Evolutionary conservation across 2,888 invertebrate species (phyloP).

Genomic region (Anorthoa munda): DNA sequence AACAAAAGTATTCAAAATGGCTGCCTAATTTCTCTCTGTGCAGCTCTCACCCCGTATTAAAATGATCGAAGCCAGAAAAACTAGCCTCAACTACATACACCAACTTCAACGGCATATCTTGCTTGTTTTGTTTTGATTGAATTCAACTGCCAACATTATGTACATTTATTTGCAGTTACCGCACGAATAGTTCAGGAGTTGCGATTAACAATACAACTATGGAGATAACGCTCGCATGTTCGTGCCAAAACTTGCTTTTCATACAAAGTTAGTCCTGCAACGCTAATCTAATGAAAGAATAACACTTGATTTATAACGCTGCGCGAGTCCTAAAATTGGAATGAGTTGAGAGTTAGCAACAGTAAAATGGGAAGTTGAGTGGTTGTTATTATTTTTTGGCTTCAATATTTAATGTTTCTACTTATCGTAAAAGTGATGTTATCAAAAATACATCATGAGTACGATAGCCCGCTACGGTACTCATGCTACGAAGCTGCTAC

Average conservation of each 20-base stretch:
- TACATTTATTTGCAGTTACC: conserved; percentile 58
- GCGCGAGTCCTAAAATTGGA: conserved; percentile 31
- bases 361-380: conserved; percentile 31
- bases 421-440: too few species aligned
- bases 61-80: conserved; percentile 32
- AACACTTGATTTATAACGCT: conserved; percentile 36
- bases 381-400: conserved; percentile 6
- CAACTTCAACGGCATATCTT: conserved; percentile 28
- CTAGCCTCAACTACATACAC: conserved; percentile 5
- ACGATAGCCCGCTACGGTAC: neutral
- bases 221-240: conserved; percentile 47
- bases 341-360: conserved; percentile 43
- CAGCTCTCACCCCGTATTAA: conserved; percentile 18
- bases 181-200: too few species aligned
- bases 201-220: conserved; percentile 55
- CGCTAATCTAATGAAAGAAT: conserved; percentile 50
- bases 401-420: neutral
- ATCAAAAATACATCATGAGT: neutral
- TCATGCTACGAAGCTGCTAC: neutral
- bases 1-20: conserved; percentile 23
- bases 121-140: conserved; percentile 51
- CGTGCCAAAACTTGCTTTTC: conserved; percentile 60
- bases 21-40: conserved; percentile 17
- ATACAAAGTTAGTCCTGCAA: conserved; percentile 41
- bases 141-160: conserved; percentile 48